phyloP scores from a whole-genome alignment of 1,140 invertebrate genomes.

The Drosophila watanabei region DNA sequence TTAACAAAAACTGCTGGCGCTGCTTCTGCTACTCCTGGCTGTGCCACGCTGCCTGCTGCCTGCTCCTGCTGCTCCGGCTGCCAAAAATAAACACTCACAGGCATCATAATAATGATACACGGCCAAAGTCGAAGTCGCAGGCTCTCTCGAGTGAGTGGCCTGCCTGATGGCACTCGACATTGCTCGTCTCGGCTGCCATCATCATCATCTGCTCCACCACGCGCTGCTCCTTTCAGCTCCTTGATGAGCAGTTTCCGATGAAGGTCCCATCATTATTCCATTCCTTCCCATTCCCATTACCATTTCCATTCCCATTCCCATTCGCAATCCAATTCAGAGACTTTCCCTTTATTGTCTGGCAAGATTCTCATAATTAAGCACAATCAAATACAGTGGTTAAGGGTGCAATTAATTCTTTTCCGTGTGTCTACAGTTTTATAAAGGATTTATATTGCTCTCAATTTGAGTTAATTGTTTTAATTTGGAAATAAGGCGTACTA shows the following conservation, averaged over 20 bases:
- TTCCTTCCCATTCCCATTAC: slow-evolving; percentile 5
- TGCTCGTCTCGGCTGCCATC: slow-evolving; percentile 32
- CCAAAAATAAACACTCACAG: slow-evolving; percentile 82
- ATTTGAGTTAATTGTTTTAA: not conserved
- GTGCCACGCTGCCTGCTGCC: not conserved
- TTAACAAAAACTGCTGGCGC: slow-evolving; percentile 73
- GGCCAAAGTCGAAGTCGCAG: slow-evolving; percentile 56
- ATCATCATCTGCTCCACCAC: slow-evolving; percentile 2
- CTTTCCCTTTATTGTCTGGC: slow-evolving; percentile 66
- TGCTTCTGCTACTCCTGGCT: slow-evolving; percentile 16
- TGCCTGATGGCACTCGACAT: slow-evolving; percentile 37
- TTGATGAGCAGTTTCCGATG: slow-evolving; percentile 60
- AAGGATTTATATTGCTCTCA: not conserved
- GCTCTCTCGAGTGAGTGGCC: slow-evolving; percentile 30
- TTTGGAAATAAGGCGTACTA: not conserved
- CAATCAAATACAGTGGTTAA: slow-evolving; percentile 57
- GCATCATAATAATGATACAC: slow-evolving; percentile 81
- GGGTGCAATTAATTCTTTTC: not conserved
- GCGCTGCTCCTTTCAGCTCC: slow-evolving; percentile 26
- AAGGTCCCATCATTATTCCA: slow-evolving; percentile 28
- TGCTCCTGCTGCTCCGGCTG: slow-evolving; percentile 38
- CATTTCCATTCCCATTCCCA: slow-evolving; percentile 1
- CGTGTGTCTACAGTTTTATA: not conserved
- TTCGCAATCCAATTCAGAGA: slow-evolving; percentile 39
- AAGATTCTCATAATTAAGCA: slow-evolving; percentile 72